Base-by-base conservation (phyloP, 37 sponge, comb jelly and placozoan genomes). In the Geodia barretti region DNA sequence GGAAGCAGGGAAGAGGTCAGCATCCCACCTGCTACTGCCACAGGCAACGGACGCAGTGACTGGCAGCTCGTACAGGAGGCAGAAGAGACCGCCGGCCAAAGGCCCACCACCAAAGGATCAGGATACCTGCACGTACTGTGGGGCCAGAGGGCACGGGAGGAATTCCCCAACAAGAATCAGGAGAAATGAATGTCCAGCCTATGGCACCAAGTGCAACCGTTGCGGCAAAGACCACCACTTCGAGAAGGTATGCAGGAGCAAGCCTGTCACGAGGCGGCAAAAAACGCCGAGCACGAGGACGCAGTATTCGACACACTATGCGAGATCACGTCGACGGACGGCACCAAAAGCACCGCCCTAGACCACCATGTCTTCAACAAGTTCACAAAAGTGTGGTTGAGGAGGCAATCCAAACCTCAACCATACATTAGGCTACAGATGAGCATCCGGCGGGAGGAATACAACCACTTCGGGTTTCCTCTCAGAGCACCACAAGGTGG, bases 141-240 rank as follows among this genome's bases (percentile, higher is more conserved):
- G 83, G 41, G 58, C 72, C 62, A 81, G 36, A 37, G 82, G 74
- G 14, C 74, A 72, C 28, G 83, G 72, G 14, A 81, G 23, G 37
- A 81, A 58, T 34, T 23, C 74, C 43, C 83, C 74, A 43, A 72
- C 83, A 41, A 82, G 74, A 41, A 40, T 82, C 47, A 69, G 83
- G 37, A 62, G 83, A 14, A 65, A 47, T 30, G 83, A 82, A 41
- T 82, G 83, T 54, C 83, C 83, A 64, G 83, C 83, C 62, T 73
- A 41, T 40, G 65, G 74, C 41, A 39, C 83, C 0, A 73, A 25
- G 41, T 76, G 77, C 61, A 43, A 75, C 36, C 79, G 68, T 47
- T 79, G 79, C 17, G 54, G 68, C 59, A 67, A 26, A 42, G 72
- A 80, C 14, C 72, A 70, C 71, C 81, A 80, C 39, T 80, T 34